Evolutionary conservation across 2,113 vertebrate species (phyloP).

Genomic region (Notiomystis cincta): DNA sequence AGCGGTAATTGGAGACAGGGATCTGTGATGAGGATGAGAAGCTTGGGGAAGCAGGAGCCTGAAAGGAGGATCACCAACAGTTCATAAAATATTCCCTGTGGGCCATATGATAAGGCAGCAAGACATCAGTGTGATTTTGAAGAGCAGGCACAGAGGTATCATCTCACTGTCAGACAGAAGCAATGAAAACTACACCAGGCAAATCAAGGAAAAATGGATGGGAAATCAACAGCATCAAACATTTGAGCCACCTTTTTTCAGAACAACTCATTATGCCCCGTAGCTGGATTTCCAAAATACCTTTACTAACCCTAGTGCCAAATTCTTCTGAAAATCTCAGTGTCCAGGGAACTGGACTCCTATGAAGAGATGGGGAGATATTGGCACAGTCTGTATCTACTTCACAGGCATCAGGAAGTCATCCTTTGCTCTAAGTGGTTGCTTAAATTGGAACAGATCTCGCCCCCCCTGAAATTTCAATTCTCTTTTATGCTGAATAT

Average conservation of each 20-base stretch:
- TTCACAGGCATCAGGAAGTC: background rate
- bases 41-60: background rate
- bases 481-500: background rate
- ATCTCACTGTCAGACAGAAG: background rate
- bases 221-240: background rate
- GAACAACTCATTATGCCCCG: background rate
- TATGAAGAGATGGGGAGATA: background rate
- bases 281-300: background rate
- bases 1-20: background rate
- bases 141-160: background rate
- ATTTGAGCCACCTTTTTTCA: background rate
- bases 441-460: background rate
- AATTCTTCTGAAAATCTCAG: background rate
- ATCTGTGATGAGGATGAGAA: background rate
- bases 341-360: background rate
- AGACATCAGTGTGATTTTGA: background rate
- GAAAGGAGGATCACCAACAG: background rate
- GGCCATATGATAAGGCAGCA: background rate
- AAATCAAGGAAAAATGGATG: background rate
- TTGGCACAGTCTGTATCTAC: background rate
- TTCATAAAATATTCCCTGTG: background rate
- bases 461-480: rapidly evolving
- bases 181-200: background rate
- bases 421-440: background rate
- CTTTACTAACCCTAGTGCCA: background rate